These are phyloP conservation scores for Sebastes vulpes DNA, from an alignment of 2,797 vertebrate genomes.

Conservation along the genomic window DNA sequence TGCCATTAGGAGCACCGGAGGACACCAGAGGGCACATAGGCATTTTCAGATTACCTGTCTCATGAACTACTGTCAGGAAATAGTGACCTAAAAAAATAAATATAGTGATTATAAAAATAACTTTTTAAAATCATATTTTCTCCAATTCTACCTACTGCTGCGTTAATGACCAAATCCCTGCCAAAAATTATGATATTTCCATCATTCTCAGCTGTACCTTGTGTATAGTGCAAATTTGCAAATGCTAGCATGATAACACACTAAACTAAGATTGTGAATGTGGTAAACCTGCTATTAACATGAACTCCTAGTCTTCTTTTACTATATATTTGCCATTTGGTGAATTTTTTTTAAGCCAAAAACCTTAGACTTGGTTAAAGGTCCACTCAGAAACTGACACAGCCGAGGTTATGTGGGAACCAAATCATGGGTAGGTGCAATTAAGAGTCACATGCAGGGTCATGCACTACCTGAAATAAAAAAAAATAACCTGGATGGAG, in stretches of 20 bases:
- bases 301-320: not conserved
- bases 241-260: not conserved
- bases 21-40: too few species aligned
- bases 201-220: too few species aligned
- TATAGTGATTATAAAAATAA: too few species aligned
- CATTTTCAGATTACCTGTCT: too few species aligned
- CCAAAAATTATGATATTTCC: too few species aligned
- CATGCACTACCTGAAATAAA: conserved; percentile 18
- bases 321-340: not conserved
- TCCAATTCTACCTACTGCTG: too few species aligned
- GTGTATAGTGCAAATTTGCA: not conserved
- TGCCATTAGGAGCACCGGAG: accelerated
- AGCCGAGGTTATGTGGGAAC: not conserved
- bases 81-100: too few species aligned
- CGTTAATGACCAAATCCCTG: too few species aligned
- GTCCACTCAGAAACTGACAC: not conserved
- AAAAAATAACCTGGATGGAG: conserved; percentile 3
- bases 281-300: not conserved
- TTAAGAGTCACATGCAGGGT: not conserved
- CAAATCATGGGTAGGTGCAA: not conserved
- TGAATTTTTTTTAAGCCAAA: not conserved
- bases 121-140: too few species aligned
- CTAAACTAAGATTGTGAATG: not conserved
- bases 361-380: not conserved
- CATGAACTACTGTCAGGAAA: too few species aligned